Conservation (phyloP, 2,113 vertebrate genomes). For the Sorex araneus region DNA sequence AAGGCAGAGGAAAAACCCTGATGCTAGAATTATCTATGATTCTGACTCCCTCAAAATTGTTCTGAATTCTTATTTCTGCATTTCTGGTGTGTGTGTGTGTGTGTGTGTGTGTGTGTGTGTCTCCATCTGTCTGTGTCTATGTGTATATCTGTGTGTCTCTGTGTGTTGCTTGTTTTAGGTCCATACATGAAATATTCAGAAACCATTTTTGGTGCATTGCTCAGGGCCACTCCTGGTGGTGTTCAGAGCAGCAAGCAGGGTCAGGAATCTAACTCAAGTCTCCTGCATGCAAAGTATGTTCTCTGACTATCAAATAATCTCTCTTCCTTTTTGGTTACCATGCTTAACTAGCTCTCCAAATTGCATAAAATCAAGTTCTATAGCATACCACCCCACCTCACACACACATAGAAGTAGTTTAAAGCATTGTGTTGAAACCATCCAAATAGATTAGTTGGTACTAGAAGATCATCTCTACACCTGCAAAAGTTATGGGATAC, state of each 20-base stretch:
- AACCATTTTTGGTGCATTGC: too few relatives aligned
- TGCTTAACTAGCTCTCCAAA: neutral
- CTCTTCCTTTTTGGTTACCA: neutral
- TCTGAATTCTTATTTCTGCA: neutral
- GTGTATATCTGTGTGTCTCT: neutral
- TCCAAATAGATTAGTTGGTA: neutral
- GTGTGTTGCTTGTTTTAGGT: too few relatives aligned
- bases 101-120: neutral
- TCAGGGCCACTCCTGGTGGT: too few relatives aligned
- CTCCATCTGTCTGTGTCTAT: neutral
- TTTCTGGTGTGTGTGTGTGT: neutral
- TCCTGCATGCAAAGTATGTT: too few relatives aligned
- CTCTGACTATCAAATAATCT: too few relatives aligned
- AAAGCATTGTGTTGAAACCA: neutral
- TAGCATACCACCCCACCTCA: neutral
- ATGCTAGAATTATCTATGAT: neutral
- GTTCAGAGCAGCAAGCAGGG: too few relatives aligned
- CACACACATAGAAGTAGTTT: too few relatives aligned
- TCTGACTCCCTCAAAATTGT: neutral
- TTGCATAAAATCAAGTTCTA: neutral
- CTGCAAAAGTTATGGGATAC: constrained; percentile 34
- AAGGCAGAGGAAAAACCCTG: neutral
- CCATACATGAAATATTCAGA: too few relatives aligned
- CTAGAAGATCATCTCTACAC: neutral
- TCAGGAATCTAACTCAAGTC: too few relatives aligned